A percentile compares a stretch with the other conserved stretches of the same genome.
These are phyloP conservation scores for Pterocles orientalis DNA, from an alignment of 2,113 vertebrate genomes.

Conservation along the genomic window DNA sequence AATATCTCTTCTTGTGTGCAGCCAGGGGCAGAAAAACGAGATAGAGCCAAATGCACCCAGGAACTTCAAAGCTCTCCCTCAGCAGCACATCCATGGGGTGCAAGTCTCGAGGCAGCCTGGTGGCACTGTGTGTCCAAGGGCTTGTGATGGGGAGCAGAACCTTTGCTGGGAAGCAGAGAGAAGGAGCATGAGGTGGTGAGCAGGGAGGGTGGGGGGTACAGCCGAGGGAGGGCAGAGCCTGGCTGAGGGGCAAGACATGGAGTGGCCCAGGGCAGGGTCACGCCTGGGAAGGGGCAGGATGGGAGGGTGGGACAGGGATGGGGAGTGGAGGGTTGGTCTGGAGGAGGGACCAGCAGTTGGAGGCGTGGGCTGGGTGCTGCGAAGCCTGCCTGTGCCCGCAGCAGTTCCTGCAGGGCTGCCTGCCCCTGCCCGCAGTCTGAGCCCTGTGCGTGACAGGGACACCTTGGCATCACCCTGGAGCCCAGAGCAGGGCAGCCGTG, in stretches of 20 bases:
- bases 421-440: not conserved
- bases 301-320: not conserved
- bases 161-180: not conserved
- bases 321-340: not conserved
- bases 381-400: not conserved
- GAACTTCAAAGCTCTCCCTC: not conserved
- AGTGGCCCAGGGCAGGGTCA: not conserved
- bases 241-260: not conserved
- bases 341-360: constrained; percentile 56
- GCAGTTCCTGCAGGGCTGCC: not conserved
- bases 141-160: fast-evolving
- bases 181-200: constrained; percentile 7
- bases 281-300: not conserved
- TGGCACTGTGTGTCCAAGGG: fast-evolving
- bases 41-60: fast-evolving
- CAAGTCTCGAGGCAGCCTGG: not conserved
- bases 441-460: fast-evolving
- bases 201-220: not conserved
- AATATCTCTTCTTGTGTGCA: not conserved
- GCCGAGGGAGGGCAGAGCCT: not conserved
- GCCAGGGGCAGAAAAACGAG: not conserved
- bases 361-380: not conserved
- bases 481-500: fast-evolving
- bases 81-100: fast-evolving
- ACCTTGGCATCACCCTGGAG: not conserved